phyloP scores from a whole-genome alignment of 2,797 vertebrate genomes.

The Crypturellus tataupa region DNA sequence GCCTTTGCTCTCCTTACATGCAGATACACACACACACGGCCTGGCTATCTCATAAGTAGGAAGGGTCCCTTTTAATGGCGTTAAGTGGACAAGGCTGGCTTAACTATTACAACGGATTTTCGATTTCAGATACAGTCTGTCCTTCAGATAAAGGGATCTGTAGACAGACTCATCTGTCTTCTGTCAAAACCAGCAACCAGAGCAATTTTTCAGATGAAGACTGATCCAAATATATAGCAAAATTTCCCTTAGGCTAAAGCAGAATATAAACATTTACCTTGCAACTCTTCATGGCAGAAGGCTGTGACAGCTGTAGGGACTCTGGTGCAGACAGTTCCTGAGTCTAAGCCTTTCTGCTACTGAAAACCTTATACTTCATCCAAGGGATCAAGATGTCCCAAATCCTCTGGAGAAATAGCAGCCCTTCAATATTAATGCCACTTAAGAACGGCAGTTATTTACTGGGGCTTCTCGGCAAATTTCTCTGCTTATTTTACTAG shows the following conservation, averaged over 20 bases:
- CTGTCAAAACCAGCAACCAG: neutral
- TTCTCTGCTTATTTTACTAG: neutral
- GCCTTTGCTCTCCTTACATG: neutral
- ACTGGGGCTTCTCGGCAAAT: constrained; percentile 4
- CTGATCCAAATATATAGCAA: neutral
- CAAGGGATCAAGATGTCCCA: neutral
- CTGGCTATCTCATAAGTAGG: neutral
- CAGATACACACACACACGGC: neutral
- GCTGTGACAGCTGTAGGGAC: neutral
- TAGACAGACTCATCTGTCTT: neutral
- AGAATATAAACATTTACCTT: neutral
- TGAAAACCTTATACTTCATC: constrained; percentile 1
- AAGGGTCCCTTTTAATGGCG: neutral
- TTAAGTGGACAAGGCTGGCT: neutral
- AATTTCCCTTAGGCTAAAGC: neutral
- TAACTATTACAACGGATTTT: neutral
- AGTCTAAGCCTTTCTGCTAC: neutral
- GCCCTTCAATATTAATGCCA: constrained; percentile 5
- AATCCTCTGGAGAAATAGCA: neutral
- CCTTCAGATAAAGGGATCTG: neutral
- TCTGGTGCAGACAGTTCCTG: neutral
- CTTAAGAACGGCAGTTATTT: constrained; percentile 24
- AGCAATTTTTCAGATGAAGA: constrained; percentile 38
- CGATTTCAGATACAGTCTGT: neutral
- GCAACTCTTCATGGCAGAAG: neutral